Evolutionary conservation across 2,888 invertebrate genomes (phyloP).

Genomic region (Noctua janthe): DNA sequence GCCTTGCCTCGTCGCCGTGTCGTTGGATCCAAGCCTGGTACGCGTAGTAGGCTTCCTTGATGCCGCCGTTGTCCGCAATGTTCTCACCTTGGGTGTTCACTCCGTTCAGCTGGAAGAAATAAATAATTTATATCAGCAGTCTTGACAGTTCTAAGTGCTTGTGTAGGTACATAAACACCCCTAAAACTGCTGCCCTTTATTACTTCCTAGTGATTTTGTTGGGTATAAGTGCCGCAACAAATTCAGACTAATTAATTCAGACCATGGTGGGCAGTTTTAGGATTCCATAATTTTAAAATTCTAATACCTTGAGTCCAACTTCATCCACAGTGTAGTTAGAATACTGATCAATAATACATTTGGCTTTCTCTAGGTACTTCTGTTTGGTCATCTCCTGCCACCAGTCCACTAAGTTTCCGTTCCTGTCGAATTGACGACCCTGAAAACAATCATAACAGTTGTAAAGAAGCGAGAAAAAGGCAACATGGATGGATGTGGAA

Average conservation of each 20-base stretch:
- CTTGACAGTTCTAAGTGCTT: neutral
- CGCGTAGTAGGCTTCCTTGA: conserved; percentile 97
- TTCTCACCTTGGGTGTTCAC: conserved; percentile 98
- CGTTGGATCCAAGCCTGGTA: conserved; percentile 94
- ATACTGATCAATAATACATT: conserved; percentile 98
- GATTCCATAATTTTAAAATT: conserved; percentile 49
- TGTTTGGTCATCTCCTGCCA: conserved; percentile 96
- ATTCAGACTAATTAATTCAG: neutral
- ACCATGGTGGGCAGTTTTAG: too few species aligned
- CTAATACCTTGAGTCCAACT: conserved; percentile 92
- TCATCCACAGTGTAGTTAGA: conserved; percentile 96
- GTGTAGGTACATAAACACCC: neutral
- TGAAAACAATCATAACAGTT: conserved; percentile 68
- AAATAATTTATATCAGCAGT: neutral
- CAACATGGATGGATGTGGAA: neutral
- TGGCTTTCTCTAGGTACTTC: conserved; percentile 95
- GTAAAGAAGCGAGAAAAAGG: neutral
- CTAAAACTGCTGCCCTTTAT: neutral
- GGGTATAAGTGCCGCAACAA: neutral
- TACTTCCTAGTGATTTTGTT: neutral
- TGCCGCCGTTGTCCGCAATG: conserved; percentile 98
- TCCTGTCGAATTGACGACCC: conserved; percentile 97
- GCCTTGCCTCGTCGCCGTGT: conserved; percentile 91
- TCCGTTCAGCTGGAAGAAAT: conserved; percentile 94
- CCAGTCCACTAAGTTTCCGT: conserved; percentile 98